Percentiles rank a stretch among this genome's conserved stretches.
Evolutionary conservation across 37 sponge, comb jelly and placozoan species (phyloP).

Genomic region (Petrosia ficiformis): DNA sequence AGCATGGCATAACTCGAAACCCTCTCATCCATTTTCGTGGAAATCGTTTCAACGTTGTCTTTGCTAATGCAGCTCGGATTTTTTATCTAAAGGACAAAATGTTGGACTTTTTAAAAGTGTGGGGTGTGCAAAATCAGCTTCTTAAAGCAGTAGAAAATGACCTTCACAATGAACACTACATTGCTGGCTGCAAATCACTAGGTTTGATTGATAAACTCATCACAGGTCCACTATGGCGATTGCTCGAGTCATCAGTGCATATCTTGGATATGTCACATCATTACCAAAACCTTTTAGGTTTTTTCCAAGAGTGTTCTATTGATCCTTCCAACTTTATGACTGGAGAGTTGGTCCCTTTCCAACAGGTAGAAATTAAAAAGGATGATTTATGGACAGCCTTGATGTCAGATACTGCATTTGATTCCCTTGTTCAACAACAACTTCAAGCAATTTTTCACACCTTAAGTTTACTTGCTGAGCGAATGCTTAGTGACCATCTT

Average conservation of each 20-base stretch:
- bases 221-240: slow-evolving; percentile 11
- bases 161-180: too few relatives aligned
- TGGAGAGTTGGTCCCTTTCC: slow-evolving; percentile 2
- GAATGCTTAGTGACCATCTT: neutral
- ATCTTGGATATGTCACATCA: neutral
- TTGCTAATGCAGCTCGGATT: neutral
- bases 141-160: slow-evolving; percentile 10
- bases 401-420: neutral
- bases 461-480: neutral
- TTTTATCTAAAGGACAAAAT: neutral
- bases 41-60: slow-evolving; percentile 8
- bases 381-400: slow-evolving; percentile 14
- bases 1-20: neutral
- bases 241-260: neutral
- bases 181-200: slow-evolving; percentile 14
- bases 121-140: neutral
- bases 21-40: slow-evolving; percentile 5
- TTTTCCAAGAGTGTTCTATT: neutral
- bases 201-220: slow-evolving; percentile 16
- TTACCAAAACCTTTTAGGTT: neutral
- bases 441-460: slow-evolving; percentile 11
- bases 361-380: too few relatives aligned
- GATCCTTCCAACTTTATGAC: neutral
- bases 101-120: slow-evolving; percentile 13
- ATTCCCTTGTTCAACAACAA: neutral